These are phyloP conservation scores for Chrysolina americana DNA, from an alignment of 2,888 invertebrate genomes.

Conservation along the genomic window DNA sequence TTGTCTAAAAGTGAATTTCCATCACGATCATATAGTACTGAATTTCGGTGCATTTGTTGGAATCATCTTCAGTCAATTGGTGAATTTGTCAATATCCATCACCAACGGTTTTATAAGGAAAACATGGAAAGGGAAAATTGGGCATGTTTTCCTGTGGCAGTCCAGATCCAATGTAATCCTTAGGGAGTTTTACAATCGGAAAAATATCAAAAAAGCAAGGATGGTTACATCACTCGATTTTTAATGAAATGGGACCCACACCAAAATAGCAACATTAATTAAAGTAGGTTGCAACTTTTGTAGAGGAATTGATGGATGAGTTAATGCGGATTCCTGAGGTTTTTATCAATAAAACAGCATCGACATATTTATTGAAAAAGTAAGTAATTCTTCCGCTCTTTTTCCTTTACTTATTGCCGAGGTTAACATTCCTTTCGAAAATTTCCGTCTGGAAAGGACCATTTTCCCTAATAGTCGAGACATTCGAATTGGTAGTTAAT, in stretches of 20 bases:
- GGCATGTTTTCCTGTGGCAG: not conserved
- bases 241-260: not conserved
- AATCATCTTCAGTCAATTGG: no score
- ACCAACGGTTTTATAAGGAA: no score
- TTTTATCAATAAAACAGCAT: not conserved
- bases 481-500: constrained; percentile 21
- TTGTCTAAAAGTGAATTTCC: no score
- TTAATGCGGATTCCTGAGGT: not conserved
- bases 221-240: constrained; percentile 8
- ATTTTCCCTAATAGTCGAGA: constrained; percentile 1
- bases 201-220: constrained; percentile 12
- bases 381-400: not conserved
- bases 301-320: not conserved
- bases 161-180: not conserved
- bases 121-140: no score
- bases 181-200: constrained; percentile 3
- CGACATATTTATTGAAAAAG: constrained; percentile 1
- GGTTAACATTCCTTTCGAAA: not conserved
- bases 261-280: constrained; percentile 14
- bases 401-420: not conserved
- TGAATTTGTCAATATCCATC: no score
- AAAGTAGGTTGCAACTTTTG: no score
- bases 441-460: not conserved
- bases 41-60: no score
- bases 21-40: no score